Base-by-base conservation (phyloP, 2,113 vertebrate species). In the Prietella phreatophila region DNA sequence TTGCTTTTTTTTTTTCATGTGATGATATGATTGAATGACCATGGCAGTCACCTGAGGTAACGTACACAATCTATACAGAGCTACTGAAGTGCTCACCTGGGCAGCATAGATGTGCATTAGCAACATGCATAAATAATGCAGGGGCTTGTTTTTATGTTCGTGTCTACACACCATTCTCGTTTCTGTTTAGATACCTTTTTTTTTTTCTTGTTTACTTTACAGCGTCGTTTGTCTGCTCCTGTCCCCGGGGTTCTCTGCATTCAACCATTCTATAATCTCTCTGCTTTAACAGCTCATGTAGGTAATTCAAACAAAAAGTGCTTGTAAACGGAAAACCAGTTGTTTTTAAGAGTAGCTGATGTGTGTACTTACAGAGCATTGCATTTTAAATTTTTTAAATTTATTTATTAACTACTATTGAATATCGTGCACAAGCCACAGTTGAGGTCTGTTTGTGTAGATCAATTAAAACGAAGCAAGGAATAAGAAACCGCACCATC, bases 91-190 rank as follows among this genome's bases (percentile, higher is more conserved):
- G 22, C 69, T 39, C 33, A 25, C 17, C 22, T 58, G 5, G 2
- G 36, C 36, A n/a, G 33, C 69, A 73, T 13, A 56, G 84, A 73
- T 47, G 56, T n/a, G 42, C 60, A 67, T 63, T 1, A 33, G 50
- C 55, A 76, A 27, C 25, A 2, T 20, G 27, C n/a, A 53, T 86
- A 53, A 81, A 86, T 80, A 80, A 86, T 67, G 1, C 42, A 80
- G 25, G 19, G 19, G 14, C 3, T 1, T 33, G 9, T 47, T 78
- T 80, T 84, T 71, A 55, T 15, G 3, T 39, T 15, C 20, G 7
- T 39, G 50, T 75, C 42, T 25, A 33, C n/a, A 33, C 27, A 33
- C 5, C 14, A 15, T 86, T 67, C 20, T 80, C 42, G 3, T 63
- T 53, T 79, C 50, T 75, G 5, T 71, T 55, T 71, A 55, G 22